These are phyloP conservation scores for Drosophila athabasca DNA, from an alignment of 1,140 invertebrate genomes.

Conservation along the genomic window DNA sequence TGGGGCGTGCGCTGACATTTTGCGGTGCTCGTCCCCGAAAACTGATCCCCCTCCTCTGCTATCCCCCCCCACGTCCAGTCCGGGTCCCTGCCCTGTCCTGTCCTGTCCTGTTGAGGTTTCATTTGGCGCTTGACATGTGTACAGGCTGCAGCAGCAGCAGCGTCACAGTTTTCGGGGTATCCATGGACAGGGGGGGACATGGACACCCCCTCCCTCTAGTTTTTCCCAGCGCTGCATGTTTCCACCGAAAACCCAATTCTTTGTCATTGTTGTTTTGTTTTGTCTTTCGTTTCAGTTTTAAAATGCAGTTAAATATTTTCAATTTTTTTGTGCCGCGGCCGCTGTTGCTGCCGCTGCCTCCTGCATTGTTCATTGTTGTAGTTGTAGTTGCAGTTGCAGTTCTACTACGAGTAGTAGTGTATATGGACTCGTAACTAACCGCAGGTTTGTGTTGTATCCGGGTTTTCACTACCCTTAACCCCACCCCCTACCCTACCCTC, in stretches of 20 bases:
- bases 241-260: not conserved
- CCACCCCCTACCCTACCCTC: constrained; percentile 2
- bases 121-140: constrained; percentile 80
- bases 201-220: constrained; percentile 18
- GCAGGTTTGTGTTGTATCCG: constrained; percentile 72
- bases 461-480: not conserved
- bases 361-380: constrained; percentile 17
- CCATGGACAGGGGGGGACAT: not conserved
- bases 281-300: constrained; percentile 39
- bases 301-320: constrained; percentile 76
- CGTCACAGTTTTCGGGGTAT: constrained; percentile 25
- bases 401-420: constrained; percentile 37
- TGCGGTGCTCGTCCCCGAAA: constrained; percentile 49
- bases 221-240: constrained; percentile 36
- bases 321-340: constrained; percentile 50
- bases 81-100: constrained; percentile 32
- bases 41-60: constrained; percentile 38
- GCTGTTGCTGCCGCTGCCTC: not conserved
- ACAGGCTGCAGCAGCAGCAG: constrained; percentile 14
- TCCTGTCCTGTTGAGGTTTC: constrained; percentile 67
- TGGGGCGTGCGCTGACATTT: constrained; percentile 73
- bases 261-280: constrained; percentile 13
- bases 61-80: constrained; percentile 11
- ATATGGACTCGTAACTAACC: constrained; percentile 80
- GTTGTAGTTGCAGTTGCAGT: constrained; percentile 14